Evolutionary conservation across 2,888 invertebrate genomes (phyloP).

Genomic region (Nasonia oneida): DNA sequence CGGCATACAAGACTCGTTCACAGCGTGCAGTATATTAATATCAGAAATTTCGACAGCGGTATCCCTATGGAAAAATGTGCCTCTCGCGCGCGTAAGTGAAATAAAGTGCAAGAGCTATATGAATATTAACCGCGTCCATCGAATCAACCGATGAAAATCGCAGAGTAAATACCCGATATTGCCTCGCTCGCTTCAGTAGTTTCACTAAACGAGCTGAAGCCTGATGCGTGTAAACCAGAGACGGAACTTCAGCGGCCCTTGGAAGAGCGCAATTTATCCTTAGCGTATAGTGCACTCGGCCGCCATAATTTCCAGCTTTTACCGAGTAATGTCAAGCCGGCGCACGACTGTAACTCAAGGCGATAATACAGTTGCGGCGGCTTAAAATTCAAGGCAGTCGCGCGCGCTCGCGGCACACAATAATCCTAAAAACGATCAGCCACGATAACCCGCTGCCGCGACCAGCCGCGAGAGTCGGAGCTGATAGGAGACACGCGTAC

Average conservation of each 20-base stretch:
- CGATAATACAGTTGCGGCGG: conserved; percentile 25
- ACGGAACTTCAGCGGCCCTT: background rate
- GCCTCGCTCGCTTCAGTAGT: background rate
- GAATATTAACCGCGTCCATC: background rate
- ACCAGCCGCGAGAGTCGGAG: background rate
- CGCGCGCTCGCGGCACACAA: background rate
- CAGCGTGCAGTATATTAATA: conserved; percentile 20
- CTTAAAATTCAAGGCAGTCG: conserved; percentile 15
- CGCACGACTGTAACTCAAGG: conserved; percentile 37
- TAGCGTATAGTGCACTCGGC: background rate
- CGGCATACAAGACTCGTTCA: background rate
- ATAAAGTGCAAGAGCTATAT: background rate
- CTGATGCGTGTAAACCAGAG: background rate
- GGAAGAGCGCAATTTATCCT: background rate
- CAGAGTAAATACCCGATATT: background rate
- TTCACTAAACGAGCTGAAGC: background rate
- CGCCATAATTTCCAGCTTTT: conserved; percentile 37
- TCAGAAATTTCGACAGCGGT: conserved; percentile 41
- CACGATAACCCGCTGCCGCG: background rate
- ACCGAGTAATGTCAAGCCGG: conserved; percentile 12
- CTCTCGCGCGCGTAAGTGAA: background rate
- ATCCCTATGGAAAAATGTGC: conserved; percentile 18
- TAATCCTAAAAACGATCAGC: conserved; percentile 56
- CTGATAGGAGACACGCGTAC: background rate
- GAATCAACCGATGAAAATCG: background rate